These are phyloP conservation scores for Carapus acus DNA, from an alignment of 2,797 vertebrate genomes.

Conservation along the genomic window DNA sequence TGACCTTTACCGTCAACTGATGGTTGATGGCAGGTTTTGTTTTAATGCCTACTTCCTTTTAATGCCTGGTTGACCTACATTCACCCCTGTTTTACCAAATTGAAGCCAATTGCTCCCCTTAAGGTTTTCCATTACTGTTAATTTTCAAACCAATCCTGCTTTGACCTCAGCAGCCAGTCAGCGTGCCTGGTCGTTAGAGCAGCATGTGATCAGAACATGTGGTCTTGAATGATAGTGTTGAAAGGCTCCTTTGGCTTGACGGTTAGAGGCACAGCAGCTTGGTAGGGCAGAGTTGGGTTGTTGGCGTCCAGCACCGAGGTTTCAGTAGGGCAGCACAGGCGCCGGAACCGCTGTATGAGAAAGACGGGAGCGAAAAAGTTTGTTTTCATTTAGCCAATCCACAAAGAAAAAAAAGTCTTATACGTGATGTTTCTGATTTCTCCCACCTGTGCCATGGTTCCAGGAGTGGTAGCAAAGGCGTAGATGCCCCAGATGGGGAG, in stretches of 20 bases:
- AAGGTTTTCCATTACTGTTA: too few relatives aligned
- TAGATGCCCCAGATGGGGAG: constrained; percentile 71
- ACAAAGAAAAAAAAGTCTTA: too few relatives aligned
- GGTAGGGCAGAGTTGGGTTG: constrained; percentile 16
- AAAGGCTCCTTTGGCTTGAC: constrained; percentile 38
- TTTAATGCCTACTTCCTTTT: too few relatives aligned
- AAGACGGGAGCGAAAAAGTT: background rate
- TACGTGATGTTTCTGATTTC: background rate
- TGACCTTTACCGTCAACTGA: too few relatives aligned
- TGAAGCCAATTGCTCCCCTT: too few relatives aligned
- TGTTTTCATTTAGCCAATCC: too few relatives aligned
- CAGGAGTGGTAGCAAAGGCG: constrained; percentile 53
- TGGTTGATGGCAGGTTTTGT: too few relatives aligned
- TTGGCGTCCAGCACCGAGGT: constrained; percentile 13
- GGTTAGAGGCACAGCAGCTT: constrained; percentile 22
- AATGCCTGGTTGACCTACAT: too few relatives aligned
- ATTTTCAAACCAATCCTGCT: too few relatives aligned
- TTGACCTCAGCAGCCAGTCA: too few relatives aligned
- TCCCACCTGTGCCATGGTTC: constrained; percentile 58
- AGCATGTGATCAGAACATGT: background rate
- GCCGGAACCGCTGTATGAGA: constrained; percentile 53
- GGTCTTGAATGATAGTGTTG: constrained; percentile 17
- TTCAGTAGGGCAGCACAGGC: constrained; percentile 53
- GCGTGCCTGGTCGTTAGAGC: constrained; percentile 22
- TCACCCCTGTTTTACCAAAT: too few relatives aligned